These are phyloP conservation scores for Hylaeus anthracinus DNA, from an alignment of 1,140 invertebrate genomes.

Conservation along the genomic window DNA sequence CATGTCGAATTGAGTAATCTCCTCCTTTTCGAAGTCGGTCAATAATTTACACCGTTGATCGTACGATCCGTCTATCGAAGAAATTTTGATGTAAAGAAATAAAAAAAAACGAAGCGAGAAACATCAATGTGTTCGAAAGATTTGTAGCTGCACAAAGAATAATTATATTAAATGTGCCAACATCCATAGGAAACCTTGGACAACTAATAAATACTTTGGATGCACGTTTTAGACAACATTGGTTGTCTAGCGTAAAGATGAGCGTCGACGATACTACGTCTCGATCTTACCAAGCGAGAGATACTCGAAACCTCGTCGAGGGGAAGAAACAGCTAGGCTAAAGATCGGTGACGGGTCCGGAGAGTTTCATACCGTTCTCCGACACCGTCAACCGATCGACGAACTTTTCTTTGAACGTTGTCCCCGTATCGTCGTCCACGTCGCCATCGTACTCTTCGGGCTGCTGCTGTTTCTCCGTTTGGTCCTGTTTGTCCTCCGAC, in stretches of 20 bases:
- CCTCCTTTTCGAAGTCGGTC: too few relatives aligned
- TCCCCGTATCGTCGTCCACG: constrained; percentile 44
- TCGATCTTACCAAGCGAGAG: too few relatives aligned
- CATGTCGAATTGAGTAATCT: too few relatives aligned
- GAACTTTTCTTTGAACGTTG: constrained; percentile 31
- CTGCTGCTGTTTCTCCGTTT: not conserved
- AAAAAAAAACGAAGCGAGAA: too few relatives aligned
- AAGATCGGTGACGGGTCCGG: constrained; percentile 78
- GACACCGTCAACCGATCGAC: constrained; percentile 44
- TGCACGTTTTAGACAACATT: too few relatives aligned
- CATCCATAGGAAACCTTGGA: too few relatives aligned
- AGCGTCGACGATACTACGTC: too few relatives aligned
- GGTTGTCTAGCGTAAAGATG: not conserved
- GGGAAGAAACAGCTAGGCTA: constrained; percentile 22
- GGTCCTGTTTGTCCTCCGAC: constrained; percentile 41
- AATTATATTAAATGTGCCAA: too few relatives aligned
- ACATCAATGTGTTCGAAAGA: not conserved
- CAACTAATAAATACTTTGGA: too few relatives aligned
- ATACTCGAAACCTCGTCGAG: not conserved
- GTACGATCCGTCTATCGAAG: too few relatives aligned
- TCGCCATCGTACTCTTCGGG: constrained; percentile 34
- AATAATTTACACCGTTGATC: too few relatives aligned
- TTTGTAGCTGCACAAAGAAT: not conserved
- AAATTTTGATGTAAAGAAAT: too few relatives aligned
- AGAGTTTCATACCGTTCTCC: constrained; percentile 67